phyloP scores from a whole-genome alignment of 1,140 invertebrate species.

The Stegodyphus mimosarum region DNA sequence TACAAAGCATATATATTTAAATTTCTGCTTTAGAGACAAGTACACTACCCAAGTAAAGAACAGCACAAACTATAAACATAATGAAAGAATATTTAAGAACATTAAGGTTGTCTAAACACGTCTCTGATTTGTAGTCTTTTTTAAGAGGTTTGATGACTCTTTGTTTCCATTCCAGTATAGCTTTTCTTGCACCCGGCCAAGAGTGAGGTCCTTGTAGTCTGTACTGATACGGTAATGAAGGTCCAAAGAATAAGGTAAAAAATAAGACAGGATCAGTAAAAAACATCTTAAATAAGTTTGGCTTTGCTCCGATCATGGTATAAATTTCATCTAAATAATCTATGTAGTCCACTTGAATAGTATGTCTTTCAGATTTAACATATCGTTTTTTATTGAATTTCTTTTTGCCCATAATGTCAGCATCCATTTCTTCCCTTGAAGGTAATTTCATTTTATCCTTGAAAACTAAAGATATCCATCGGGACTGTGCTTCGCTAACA shows the following conservation, averaged over 20 bases:
- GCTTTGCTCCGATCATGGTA: constrained; percentile 67
- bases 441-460: constrained; percentile 63
- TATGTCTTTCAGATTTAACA: constrained; percentile 67
- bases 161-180: constrained; percentile 65
- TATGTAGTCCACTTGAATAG: constrained; percentile 69
- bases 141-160: constrained; percentile 37
- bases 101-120: too few relatives aligned
- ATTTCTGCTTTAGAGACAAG: too few relatives aligned
- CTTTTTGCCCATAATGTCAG: constrained; percentile 67
- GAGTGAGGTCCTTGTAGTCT: constrained; percentile 68
- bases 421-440: constrained; percentile 64
- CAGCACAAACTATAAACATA: too few relatives aligned
- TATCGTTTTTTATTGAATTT: constrained; percentile 53
- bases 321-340: constrained; percentile 71
- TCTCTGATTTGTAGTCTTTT: too few relatives aligned
- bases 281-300: constrained; percentile 66
- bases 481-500: constrained; percentile 69
- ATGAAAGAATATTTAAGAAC: too few relatives aligned
- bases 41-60: too few relatives aligned
- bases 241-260: constrained; percentile 66
- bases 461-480: constrained; percentile 62
- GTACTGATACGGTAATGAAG: constrained; percentile 71
- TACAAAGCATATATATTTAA: too few relatives aligned
- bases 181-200: constrained; percentile 69
- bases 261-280: constrained; percentile 68